These are phyloP conservation scores for Phyllostomus hastatus DNA, from an alignment of 2,113 vertebrate genomes.

Conservation along the genomic window DNA sequence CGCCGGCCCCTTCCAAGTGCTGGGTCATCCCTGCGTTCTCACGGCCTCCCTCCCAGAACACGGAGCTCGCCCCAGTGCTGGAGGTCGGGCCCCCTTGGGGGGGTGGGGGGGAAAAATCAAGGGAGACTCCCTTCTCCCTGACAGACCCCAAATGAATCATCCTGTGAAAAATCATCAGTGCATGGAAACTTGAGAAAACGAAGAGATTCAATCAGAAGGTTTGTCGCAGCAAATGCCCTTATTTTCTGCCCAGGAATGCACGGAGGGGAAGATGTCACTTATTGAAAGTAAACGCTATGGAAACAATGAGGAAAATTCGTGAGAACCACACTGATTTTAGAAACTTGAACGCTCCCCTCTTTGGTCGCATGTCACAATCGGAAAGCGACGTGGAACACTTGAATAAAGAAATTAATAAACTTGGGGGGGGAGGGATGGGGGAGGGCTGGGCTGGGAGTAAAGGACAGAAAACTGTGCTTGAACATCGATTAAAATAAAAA, in stretches of 20 bases:
- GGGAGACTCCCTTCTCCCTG: neutral
- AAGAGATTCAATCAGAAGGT: neutral
- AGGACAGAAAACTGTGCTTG: too few species aligned
- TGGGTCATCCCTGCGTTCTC: neutral
- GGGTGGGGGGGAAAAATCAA: neutral
- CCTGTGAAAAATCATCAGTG: neutral
- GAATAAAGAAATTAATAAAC: neutral
- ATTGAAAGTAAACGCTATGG: neutral
- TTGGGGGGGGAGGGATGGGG: too few species aligned
- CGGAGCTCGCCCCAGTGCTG: fast-evolving
- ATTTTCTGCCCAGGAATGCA: neutral
- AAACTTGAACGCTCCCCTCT: neutral
- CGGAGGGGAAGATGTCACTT: neutral
- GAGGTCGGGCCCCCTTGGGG: neutral
- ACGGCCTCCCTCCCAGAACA: neutral
- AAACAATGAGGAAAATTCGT: neutral
- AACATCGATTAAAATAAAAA: too few species aligned
- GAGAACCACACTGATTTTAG: neutral
- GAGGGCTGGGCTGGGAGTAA: too few species aligned
- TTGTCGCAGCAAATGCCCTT: neutral
- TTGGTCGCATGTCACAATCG: neutral
- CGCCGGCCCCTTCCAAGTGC: fast-evolving
- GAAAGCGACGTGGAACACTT: neutral
- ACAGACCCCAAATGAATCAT: neutral
- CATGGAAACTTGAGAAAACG: neutral